Evolutionary conservation across 2,888 invertebrate genomes (phyloP), one percentile per base, ranked within the genome.

Genomic region (Eumacrocentrus americanus): DNA sequence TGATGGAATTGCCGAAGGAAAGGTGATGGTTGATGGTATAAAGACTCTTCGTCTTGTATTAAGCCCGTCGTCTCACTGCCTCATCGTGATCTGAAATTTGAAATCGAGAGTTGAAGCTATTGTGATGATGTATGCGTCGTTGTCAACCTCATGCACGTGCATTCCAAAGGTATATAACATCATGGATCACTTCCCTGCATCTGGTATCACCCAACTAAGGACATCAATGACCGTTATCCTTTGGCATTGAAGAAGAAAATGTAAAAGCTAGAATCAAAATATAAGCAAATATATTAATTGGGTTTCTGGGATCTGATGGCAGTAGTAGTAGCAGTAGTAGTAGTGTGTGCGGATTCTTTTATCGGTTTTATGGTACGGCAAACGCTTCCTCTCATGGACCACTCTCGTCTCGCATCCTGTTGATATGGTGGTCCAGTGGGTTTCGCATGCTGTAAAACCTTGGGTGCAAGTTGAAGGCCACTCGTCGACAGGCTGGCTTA

Each of bases 391-490:
- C 63, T n/a, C 62, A 48, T 47, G 55, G 16, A 23, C 46, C 38
- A 6, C 59, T 3, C 42, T 60, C 48, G n/a, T 4, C 50, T 48
- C 58, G 48, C 62, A 65, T 66, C 65, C 66, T 62, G 64, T 61
- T 67, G 67, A 69, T 65, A 62, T 48, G 61, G 59, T 51, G 56
- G 55, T 61, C 52, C 55, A 56, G 56, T 55, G 54, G 46, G 52
- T 40, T 58, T 64, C 62, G 61, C 67, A 65, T 64, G 64, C 64
- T 65, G 64, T 70, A 63, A 72, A 73, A 72, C 68, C 72, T 70
- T 69, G 70, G 67, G 61, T 65, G 61, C 58, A 66, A 67, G 65
- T 72, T 72, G 73, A 74, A 74, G 71, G 71, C 72, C 73, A 65
- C 54, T 60, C 54, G 50, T 48, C 23, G 62, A 51, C 42, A 44